Evolutionary conservation across 2,797 vertebrate genomes (phyloP).

Genomic region (Gephyroberyx darwinii): DNA sequence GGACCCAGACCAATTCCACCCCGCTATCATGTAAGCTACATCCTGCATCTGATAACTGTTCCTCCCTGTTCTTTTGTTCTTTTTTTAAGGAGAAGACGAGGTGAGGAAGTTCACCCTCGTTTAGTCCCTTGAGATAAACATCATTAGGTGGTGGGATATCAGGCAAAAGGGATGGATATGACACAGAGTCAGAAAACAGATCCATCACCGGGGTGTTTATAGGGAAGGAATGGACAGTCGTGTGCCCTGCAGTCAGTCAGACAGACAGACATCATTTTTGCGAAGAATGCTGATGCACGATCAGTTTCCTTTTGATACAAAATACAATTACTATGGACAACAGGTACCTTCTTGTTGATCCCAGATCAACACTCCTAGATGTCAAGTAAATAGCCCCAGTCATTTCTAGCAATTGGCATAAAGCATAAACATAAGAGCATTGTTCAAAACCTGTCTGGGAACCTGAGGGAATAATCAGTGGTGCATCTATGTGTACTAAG

Average conservation of each 20-base stretch:
- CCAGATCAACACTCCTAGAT: neutral
- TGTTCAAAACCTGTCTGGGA: neutral
- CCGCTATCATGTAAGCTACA: conserved; percentile 22
- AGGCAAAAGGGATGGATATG: conserved; percentile 38
- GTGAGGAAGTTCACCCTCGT: conserved; percentile 39
- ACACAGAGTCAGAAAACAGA: conserved; percentile 38
- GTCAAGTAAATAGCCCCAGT: too few relatives aligned
- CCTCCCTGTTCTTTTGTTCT: conserved; percentile 35
- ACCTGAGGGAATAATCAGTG: neutral
- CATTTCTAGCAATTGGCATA: too few relatives aligned
- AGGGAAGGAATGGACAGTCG: conserved; percentile 12
- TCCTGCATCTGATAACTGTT: conserved; percentile 15
- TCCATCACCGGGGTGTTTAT: conserved; percentile 26
- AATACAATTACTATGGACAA: conserved; percentile 3
- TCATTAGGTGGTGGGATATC: conserved; percentile 48
- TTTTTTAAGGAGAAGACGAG: conserved; percentile 19
- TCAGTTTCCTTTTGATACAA: conserved; percentile 6
- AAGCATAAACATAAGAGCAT: neutral
- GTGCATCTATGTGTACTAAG: conserved; percentile 6
- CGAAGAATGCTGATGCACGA: neutral
- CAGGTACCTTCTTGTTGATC: neutral
- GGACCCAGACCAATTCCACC: conserved; percentile 41
- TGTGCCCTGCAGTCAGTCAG: conserved; percentile 30
- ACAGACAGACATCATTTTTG: too few relatives aligned
- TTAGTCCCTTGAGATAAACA: conserved; percentile 56